Evolutionary conservation across 1,140 invertebrate species (phyloP).

Genomic region (Microplitis demolitor): DNA sequence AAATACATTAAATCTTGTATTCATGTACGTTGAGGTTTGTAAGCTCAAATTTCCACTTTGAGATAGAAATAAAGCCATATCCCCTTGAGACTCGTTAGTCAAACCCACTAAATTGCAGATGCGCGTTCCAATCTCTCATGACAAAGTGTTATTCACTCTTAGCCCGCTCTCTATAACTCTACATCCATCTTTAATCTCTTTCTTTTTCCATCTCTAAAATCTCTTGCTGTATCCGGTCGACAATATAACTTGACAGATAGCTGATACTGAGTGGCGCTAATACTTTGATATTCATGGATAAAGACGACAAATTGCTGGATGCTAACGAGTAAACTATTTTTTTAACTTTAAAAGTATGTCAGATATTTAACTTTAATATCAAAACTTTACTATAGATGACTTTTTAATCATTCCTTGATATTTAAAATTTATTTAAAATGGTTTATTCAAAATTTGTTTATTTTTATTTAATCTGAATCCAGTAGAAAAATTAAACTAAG

Average conservation of each 20-base stretch:
- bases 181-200: not conserved
- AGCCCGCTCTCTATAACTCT: not conserved
- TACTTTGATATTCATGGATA: constrained; percentile 14
- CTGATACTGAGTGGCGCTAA: constrained; percentile 28
- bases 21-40: not conserved
- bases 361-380: too few relatives aligned
- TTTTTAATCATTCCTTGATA: too few relatives aligned
- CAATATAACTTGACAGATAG: constrained; percentile 29
- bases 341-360: not conserved
- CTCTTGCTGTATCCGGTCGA: constrained; percentile 14
- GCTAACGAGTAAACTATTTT: not conserved
- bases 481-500: too few relatives aligned
- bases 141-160: not conserved
- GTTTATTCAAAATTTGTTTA: too few relatives aligned
- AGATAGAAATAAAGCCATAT: not conserved
- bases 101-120: constrained; percentile 2
- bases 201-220: not conserved
- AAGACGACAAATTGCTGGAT: not conserved
- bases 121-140: not conserved
- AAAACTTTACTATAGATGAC: too few relatives aligned
- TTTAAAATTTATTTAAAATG: too few relatives aligned
- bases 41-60: not conserved
- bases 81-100: constrained; percentile 29
- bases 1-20: not conserved
- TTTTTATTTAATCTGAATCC: too few relatives aligned